A percentile compares a stretch with the other conserved stretches of the same genome.
Evolutionary conservation across 2,797 vertebrate genomes (phyloP).

Genomic region (Setipinna tenuifilis): DNA sequence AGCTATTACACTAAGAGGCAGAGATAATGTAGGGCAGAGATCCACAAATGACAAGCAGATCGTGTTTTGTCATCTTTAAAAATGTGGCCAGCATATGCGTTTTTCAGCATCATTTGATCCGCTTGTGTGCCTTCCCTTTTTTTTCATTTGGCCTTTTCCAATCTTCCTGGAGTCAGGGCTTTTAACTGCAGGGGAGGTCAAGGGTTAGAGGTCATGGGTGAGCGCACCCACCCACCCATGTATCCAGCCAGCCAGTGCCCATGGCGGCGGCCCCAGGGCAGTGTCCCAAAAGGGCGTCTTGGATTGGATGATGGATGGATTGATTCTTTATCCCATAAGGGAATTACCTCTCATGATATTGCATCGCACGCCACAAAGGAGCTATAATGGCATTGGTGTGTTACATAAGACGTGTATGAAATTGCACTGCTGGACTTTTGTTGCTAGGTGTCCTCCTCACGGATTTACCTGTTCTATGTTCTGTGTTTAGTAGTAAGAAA

Average conservation of each 20-base stretch:
- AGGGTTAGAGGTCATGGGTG: neutral
- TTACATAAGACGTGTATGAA: neutral
- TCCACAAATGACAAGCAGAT: neutral
- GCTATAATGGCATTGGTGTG: neutral
- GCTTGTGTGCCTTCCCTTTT: neutral
- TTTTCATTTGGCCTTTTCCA: neutral
- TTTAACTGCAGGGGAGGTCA: neutral
- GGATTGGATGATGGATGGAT: constrained; percentile 6
- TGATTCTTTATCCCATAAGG: neutral
- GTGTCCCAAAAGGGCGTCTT: neutral
- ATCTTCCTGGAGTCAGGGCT: neutral
- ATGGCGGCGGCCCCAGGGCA: neutral
- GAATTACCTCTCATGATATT: constrained; percentile 29
- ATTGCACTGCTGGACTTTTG: neutral
- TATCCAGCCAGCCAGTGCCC: neutral
- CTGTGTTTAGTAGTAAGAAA: neutral
- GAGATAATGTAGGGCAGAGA: neutral
- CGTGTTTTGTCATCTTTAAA: neutral
- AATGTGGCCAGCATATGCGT: neutral
- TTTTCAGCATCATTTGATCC: neutral
- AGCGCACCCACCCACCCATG: neutral
- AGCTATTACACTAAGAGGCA: neutral
- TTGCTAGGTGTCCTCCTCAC: neutral
- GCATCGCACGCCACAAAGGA: neutral
- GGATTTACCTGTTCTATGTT: too few species aligned